Conservation (phyloP, 1,140 invertebrate species). For the Drosophila chauvacae region DNA sequence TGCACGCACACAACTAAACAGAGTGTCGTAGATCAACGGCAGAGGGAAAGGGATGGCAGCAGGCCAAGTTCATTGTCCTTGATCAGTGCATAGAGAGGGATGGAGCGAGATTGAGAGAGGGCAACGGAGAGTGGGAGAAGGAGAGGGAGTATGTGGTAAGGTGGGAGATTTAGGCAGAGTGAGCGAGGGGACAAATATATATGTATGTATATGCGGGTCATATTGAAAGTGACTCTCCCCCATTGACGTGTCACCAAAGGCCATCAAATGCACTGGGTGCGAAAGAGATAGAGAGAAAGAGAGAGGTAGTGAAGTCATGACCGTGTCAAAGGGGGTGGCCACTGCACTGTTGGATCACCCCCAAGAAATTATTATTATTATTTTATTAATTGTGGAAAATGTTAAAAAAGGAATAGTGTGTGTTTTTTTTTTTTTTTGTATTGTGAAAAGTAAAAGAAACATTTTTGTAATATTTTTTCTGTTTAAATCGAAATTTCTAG, state of each 20-base stretch:
- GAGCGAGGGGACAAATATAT: background rate
- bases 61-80: slow-evolving; percentile 38
- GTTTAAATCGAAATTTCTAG: no score
- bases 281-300: slow-evolving; percentile 1
- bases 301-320: background rate
- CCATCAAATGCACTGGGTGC: slow-evolving; percentile 6
- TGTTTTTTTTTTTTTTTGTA: no score
- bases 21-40: slow-evolving; percentile 27
- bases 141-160: background rate
- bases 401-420: no score
- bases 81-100: slow-evolving; percentile 22
- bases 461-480: no score
- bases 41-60: slow-evolving; percentile 8
- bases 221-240: slow-evolving; percentile 22
- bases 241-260: slow-evolving; percentile 26
- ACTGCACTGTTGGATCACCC: background rate
- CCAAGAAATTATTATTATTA: no score
- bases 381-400: no score
- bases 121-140: background rate
- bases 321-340: slow-evolving; percentile 12
- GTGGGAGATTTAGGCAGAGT: slow-evolving; percentile 8
- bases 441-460: no score
- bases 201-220: background rate
- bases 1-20: slow-evolving; percentile 1
- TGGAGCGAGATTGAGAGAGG: background rate